A percentile compares a stretch with the other conserved stretches of the same genome.
Evolutionary conservation across 2,113 vertebrate species (phyloP).

Genomic region (Notothenia coriiceps): DNA sequence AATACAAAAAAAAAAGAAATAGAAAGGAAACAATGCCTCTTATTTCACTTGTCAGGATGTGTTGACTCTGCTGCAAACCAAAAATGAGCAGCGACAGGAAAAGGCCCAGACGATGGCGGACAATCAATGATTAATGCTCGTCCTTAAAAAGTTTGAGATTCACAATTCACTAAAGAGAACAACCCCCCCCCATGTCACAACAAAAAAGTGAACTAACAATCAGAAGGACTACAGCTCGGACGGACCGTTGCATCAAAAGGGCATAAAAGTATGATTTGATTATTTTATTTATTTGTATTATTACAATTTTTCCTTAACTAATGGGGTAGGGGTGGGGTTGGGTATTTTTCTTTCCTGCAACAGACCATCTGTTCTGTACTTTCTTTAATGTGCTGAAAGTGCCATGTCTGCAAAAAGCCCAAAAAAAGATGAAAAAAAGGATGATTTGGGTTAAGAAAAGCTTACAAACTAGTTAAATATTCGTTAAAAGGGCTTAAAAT

Average conservation of each 20-base stretch:
- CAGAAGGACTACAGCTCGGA: not conserved
- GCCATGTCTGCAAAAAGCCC: too few species aligned
- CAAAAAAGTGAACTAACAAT: not conserved
- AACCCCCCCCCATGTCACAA: constrained; percentile 4
- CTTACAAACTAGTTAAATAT: not conserved
- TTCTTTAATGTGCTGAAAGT: too few species aligned
- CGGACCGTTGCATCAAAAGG: not conserved
- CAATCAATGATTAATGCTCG: constrained; percentile 71
- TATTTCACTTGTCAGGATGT: constrained; percentile 47
- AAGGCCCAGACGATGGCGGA: constrained; percentile 38
- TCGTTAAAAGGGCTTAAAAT: not conserved
- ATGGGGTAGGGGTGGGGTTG: too few species aligned
- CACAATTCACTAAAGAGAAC: constrained; percentile 32
- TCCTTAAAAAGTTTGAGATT: constrained; percentile 56
- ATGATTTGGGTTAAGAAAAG: constrained; percentile 13
- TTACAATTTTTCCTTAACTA: too few species aligned
- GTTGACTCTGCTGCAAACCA: constrained; percentile 24
- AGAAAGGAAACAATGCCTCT: constrained; percentile 59
- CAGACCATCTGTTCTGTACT: too few species aligned
- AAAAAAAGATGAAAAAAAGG: not conserved
- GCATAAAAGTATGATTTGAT: not conserved
- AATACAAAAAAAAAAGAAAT: constrained; percentile 36
- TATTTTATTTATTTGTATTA: too few species aligned
- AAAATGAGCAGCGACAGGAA: constrained; percentile 51
- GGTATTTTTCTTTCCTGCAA: too few species aligned